These are phyloP conservation scores for Neodontobutis hainanensis DNA, from an alignment of 2,113 vertebrate genomes.

Conservation along the genomic window DNA sequence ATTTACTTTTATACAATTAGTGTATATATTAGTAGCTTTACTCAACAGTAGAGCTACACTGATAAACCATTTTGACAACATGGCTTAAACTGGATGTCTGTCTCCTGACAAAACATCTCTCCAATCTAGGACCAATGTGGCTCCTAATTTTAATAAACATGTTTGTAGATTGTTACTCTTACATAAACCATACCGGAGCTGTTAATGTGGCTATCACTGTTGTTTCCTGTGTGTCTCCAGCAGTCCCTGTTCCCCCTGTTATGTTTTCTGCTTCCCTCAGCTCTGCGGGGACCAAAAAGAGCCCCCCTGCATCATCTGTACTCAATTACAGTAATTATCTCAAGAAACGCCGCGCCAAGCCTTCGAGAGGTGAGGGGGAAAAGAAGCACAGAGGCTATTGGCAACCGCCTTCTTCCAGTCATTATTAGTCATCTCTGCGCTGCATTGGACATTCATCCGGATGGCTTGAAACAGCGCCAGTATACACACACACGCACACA, in stretches of 20 bases:
- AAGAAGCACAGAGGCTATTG: constrained; percentile 64
- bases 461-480: constrained; percentile 36
- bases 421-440: constrained; percentile 66
- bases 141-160: constrained; percentile 1
- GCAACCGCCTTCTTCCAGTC: constrained; percentile 57
- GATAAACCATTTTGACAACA: too few species aligned
- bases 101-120: too few species aligned
- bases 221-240: constrained; percentile 55
- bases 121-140: too few species aligned
- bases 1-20: too few species aligned
- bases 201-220: constrained; percentile 46
- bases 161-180: constrained; percentile 14
- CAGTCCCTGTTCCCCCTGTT: constrained; percentile 55
- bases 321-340: constrained; percentile 72
- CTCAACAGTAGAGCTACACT: too few species aligned
- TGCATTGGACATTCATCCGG: constrained; percentile 47
- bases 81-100: too few species aligned
- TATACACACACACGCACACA: constrained; percentile 38
- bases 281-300: constrained; percentile 37
- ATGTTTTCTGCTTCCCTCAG: constrained; percentile 43
- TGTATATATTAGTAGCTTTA: too few species aligned
- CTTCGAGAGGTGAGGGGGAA: constrained; percentile 59
- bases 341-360: constrained; percentile 59
- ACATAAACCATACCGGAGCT: constrained; percentile 43
- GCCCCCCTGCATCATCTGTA: constrained; percentile 62